phyloP scores from a whole-genome alignment of 92 coral and sea anemone genomes.

The Porites cylindrica region DNA sequence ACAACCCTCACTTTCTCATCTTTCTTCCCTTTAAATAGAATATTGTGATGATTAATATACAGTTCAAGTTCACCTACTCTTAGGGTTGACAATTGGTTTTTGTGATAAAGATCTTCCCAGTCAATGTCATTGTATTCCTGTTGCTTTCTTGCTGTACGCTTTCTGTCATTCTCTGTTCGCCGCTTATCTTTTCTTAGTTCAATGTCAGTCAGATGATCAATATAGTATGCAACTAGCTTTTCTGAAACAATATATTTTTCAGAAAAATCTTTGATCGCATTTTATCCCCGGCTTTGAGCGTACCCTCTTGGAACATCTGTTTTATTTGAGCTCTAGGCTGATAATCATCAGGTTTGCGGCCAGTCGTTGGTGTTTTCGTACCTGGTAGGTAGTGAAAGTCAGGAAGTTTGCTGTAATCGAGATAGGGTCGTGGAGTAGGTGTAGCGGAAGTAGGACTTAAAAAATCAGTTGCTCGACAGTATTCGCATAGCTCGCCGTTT shows the following conservation, averaged over 20 bases:
- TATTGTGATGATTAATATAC: constrained; percentile 35
- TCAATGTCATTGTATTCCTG: constrained; percentile 41
- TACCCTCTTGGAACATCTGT: constrained; percentile 61
- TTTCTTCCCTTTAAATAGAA: constrained; percentile 38
- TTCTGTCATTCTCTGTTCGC: constrained; percentile 44
- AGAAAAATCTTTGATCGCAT: constrained; percentile 51
- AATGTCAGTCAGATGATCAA: constrained; percentile 42
- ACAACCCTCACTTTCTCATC: constrained; percentile 48
- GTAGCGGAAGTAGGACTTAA: constrained; percentile 35
- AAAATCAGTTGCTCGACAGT: constrained; percentile 48
- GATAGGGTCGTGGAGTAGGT: constrained; percentile 11
- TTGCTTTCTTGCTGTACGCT: constrained; percentile 39
- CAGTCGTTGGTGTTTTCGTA: constrained; percentile 57
- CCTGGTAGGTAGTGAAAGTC: constrained; percentile 69
- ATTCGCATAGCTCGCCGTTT: constrained; percentile 53
- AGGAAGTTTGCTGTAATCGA: constrained; percentile 61
- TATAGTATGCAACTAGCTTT: constrained; percentile 55
- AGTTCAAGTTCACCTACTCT: constrained; percentile 49
- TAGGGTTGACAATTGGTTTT: constrained; percentile 35
- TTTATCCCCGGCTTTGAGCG: constrained; percentile 57
- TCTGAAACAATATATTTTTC: constrained; percentile 43
- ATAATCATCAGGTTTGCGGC: constrained; percentile 61
- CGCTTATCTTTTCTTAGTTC: constrained; percentile 42
- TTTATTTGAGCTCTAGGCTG: constrained; percentile 71
- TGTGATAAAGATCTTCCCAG: constrained; percentile 28